These are phyloP conservation scores for Electrona antarctica DNA, from an alignment of 2,113 vertebrate genomes.

Conservation along the genomic window DNA sequence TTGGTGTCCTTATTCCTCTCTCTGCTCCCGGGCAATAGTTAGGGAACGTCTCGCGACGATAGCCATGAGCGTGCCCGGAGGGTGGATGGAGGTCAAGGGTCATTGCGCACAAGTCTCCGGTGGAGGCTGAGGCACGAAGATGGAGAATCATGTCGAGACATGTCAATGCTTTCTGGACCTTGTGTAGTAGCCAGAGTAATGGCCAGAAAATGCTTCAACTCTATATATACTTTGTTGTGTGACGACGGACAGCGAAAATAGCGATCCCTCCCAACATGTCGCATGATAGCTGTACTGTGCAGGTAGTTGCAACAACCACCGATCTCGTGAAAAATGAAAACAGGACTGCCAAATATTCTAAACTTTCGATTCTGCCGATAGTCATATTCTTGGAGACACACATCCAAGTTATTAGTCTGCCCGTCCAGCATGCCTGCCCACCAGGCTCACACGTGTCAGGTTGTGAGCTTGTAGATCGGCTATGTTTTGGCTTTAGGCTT, in stretches of 20 bases:
- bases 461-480: too few species aligned
- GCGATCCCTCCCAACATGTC: too few species aligned
- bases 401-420: too few species aligned
- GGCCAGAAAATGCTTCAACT: background rate
- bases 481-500: too few species aligned
- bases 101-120: slow-evolving; percentile 21
- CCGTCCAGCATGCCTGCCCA: background rate
- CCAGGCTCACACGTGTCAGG: background rate
- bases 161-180: background rate
- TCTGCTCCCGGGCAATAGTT: background rate
- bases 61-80: background rate
- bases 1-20: background rate
- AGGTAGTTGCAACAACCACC: too few species aligned
- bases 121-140: background rate
- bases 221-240: too few species aligned
- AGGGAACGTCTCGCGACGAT: background rate
- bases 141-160: background rate
- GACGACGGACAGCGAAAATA: too few species aligned
- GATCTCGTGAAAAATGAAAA: too few species aligned
- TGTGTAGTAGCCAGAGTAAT: background rate
- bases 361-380: too few species aligned
- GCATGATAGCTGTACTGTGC: too few species aligned
- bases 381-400: too few species aligned
- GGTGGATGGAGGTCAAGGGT: slow-evolving; percentile 11
- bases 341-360: too few species aligned